Evolutionary conservation across 2,888 invertebrate species (phyloP), one percentile per base, ranked within the genome.

Genomic region (Drosophila neoperkinsi): DNA sequence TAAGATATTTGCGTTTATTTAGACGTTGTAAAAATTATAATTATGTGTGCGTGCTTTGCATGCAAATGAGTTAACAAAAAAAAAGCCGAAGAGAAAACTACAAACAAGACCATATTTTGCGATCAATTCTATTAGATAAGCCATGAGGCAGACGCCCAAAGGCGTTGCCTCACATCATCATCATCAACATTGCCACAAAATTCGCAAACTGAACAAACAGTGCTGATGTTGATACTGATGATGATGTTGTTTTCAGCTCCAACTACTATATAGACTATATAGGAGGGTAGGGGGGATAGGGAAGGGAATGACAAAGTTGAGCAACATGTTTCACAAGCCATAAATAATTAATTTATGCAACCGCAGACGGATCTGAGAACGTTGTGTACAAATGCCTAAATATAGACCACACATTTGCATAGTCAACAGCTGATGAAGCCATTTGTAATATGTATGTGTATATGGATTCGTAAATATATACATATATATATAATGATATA

Each of bases 21-120:
- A 88, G 90, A 88, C 89, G 80, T 88, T 88, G 87, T 88, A 88
- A 88, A 88, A 89, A 88, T 90, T 90, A 90, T 88, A 88, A 88
- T 88, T 88, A 88, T 86, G 89, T 82, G 84, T 79, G 78, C 87
- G 87, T 88, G 87, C 75, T 59, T 55, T 50, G 61, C 82, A 84
- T 90, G 52, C 71, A 59, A 64, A 86, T 77, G 61, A 76, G 64
- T 25, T 43, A 30, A 41, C 55, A 66, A 66, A 36, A 18, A 52
- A 21, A 16, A 18, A 46, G 18, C 36, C 38, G 38, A 46, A 43
- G n/a, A 7, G 21, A 58, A 67, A 63, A 79, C 63, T 52, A 58
- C 53, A 83, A 78, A 73, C 68, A 66, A 74, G 76, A 73, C 89
- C 87, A 84, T 87, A 85, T 90, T 88, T 85, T 82, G 77, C 70